A percentile compares a stretch with the other conserved stretches of the same genome.
Conservation (phyloP, 1,140 invertebrate genomes). For the Battus philenor region DNA sequence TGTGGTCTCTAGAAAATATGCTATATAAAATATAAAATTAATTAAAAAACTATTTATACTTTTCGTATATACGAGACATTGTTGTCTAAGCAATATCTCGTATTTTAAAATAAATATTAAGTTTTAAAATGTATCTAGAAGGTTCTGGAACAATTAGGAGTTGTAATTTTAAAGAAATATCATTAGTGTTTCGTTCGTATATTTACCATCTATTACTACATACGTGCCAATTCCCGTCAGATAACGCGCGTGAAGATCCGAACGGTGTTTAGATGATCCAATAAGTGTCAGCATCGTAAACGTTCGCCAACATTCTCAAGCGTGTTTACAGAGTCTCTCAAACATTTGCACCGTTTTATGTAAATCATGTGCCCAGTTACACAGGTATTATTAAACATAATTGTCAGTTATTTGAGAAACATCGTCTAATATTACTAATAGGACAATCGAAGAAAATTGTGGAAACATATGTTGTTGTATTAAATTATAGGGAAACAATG, state of each 20-base stretch:
- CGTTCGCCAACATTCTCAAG: constrained; percentile 33
- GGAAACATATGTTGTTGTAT: constrained; percentile 44
- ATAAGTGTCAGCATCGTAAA: constrained; percentile 10
- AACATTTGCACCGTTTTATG: constrained; percentile 39
- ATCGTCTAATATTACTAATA: constrained; percentile 53
- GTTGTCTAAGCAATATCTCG: too few species aligned
- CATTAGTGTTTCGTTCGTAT: too few species aligned
- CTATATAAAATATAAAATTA: too few species aligned
- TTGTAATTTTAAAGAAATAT: too few species aligned
- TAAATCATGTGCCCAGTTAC: constrained; percentile 33
- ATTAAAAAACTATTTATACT: too few species aligned
- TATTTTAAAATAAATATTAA: too few species aligned
- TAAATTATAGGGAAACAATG: constrained; percentile 30
- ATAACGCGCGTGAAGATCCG: constrained; percentile 1
- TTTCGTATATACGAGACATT: too few species aligned
- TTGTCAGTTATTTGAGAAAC: constrained; percentile 56
- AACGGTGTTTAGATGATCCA: constrained; percentile 11
- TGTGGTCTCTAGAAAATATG: too few species aligned
- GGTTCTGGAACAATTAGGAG: too few species aligned
- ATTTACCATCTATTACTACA: too few species aligned
- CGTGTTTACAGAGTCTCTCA: constrained; percentile 35
- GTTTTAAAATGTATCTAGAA: too few species aligned
- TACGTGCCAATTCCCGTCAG: neutral
- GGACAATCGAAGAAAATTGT: constrained; percentile 43
- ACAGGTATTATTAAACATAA: constrained; percentile 58